Conservation (phyloP, 2,113 vertebrate species). For the Scatophagus argus region DNA sequence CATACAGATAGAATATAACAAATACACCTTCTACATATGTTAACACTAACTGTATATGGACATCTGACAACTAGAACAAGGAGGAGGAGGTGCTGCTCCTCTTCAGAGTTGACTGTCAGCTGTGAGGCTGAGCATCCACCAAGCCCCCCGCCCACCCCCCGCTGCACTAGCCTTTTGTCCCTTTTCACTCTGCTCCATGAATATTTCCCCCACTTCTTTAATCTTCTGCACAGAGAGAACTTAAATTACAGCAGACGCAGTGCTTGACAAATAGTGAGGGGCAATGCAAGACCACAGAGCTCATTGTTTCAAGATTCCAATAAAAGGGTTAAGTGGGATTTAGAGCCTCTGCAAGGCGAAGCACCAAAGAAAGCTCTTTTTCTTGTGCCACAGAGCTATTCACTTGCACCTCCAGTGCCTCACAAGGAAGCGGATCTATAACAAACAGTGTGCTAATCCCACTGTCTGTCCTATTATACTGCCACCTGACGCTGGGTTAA, state of each 20-base stretch:
- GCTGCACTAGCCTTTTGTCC: slow-evolving; percentile 14
- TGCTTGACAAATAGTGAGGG: slow-evolving; percentile 10
- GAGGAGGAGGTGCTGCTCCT: not conserved
- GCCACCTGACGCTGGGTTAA: slow-evolving; percentile 2
- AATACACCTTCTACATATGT: not conserved
- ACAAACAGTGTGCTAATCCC: slow-evolving; percentile 37
- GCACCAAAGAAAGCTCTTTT: slow-evolving; percentile 42
- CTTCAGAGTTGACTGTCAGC: slow-evolving; percentile 38
- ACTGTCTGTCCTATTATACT: slow-evolving; percentile 3
- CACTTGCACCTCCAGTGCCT: slow-evolving; percentile 18
- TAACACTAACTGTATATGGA: not conserved
- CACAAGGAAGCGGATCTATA: slow-evolving; percentile 14
- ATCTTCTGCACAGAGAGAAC: slow-evolving; percentile 17
- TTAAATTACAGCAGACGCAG: slow-evolving; percentile 44
- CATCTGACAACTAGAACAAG: not conserved
- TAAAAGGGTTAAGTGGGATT: slow-evolving; percentile 42
- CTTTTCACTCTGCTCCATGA: slow-evolving; percentile 12
- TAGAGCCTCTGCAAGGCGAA: slow-evolving; percentile 28
- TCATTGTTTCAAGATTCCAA: slow-evolving; percentile 55
- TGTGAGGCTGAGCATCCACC: slow-evolving; percentile 35
- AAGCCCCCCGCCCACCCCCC: slow-evolving; percentile 1
- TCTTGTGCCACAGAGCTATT: slow-evolving; percentile 38
- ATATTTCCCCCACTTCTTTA: slow-evolving; percentile 17
- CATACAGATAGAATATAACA: not conserved
- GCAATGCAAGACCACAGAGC: not conserved